A percentile compares a stretch with the other conserved stretches of the same genome.
phyloP scores from a whole-genome alignment of 2,888 invertebrate species.

The Harpalus rufipes region DNA sequence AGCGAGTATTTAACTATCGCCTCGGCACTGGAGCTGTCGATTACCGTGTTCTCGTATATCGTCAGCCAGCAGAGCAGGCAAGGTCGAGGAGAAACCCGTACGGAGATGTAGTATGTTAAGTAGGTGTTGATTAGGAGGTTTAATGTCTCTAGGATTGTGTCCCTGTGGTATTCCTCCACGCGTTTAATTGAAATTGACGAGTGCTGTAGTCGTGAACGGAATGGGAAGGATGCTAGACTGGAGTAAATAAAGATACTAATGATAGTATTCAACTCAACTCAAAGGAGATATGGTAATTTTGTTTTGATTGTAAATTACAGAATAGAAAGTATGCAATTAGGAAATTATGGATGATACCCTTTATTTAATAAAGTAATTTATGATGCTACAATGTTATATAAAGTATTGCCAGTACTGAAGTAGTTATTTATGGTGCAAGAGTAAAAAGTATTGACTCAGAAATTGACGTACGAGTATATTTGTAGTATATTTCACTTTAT shows the following conservation, averaged over 20 bases:
- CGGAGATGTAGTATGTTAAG: conserved; percentile 63
- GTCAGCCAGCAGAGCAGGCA: not conserved
- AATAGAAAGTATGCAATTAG: conserved; percentile 15
- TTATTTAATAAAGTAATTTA: not conserved
- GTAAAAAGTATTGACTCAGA: too few relatives aligned
- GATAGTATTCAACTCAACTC: conserved; percentile 2
- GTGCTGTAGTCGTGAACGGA: conserved; percentile 23
- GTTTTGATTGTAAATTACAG: conserved; percentile 3
- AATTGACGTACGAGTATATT: too few relatives aligned
- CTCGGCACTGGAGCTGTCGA: conserved; percentile 38
- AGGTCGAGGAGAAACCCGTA: conserved; percentile 50
- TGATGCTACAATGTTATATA: not conserved
- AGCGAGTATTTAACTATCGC: conserved; percentile 53
- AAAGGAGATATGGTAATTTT: conserved; percentile 14
- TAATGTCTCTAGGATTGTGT: conserved; percentile 58
- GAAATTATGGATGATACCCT: conserved; percentile 1
- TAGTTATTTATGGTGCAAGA: too few relatives aligned
- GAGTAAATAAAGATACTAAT: conserved; percentile 17
- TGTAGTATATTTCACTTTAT: too few relatives aligned
- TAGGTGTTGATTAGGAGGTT: conserved; percentile 63
- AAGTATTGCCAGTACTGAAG: too few relatives aligned
- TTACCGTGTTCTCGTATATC: conserved; percentile 34
- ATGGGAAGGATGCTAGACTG: not conserved
- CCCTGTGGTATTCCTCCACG: conserved; percentile 43
- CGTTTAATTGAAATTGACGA: conserved; percentile 46